Evolutionary conservation across 2,888 invertebrate species (phyloP).

Genomic region (Hemistola chrysoprasaria): DNA sequence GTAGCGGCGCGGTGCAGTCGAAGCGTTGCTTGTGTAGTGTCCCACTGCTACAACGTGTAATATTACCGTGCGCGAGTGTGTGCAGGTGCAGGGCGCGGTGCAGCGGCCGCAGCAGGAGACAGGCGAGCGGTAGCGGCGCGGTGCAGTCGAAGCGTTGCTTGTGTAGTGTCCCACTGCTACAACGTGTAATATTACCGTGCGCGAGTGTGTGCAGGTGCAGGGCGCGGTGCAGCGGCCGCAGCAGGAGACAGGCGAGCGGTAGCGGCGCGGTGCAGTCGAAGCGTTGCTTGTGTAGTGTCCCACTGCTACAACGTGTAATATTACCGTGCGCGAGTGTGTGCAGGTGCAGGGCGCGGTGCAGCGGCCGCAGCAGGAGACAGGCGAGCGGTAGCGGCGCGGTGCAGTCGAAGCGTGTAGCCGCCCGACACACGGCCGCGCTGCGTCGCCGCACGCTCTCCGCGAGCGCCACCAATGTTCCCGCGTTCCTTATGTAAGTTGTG

Average conservation of each 20-base stretch:
- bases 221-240: constrained; percentile 91
- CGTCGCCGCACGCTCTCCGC: constrained; percentile 89
- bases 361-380: constrained; percentile 92
- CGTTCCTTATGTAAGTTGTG: constrained; percentile 84
- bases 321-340: constrained; percentile 82
- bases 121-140: no score
- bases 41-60: no score
- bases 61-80: background rate
- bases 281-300: no score
- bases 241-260: constrained; percentile 85
- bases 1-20: constrained; percentile 86
- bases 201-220: constrained; percentile 87
- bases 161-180: no score
- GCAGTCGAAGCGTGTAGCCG: constrained; percentile 74
- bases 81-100: background rate
- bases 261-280: constrained; percentile 85
- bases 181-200: no score
- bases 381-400: constrained; percentile 89
- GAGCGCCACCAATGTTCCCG: constrained; percentile 90
- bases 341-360: constrained; percentile 82
- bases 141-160: no score
- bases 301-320: no score
- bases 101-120: no score
- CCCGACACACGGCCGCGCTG: constrained; percentile 85
- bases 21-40: no score